Conservation (phyloP, 2,113 vertebrate species). For the Catharus bicknelli region DNA sequence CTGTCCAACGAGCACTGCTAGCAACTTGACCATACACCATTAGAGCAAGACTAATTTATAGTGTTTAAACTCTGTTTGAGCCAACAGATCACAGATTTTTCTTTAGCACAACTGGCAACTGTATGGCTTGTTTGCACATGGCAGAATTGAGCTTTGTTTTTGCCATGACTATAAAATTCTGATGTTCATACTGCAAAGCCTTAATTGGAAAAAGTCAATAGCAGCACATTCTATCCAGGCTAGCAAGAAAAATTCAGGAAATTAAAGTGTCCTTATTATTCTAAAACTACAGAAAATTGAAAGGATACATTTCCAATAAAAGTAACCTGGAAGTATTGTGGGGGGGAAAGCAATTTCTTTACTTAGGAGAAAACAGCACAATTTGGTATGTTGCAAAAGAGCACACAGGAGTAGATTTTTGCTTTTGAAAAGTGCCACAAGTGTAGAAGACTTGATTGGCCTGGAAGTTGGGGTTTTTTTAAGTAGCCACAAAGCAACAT, state of each 20-base stretch:
- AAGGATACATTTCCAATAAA: background rate
- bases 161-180: background rate
- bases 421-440: background rate
- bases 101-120: background rate
- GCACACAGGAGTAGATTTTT: background rate
- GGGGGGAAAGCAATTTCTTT: accelerated
- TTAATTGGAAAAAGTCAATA: background rate
- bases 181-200: background rate
- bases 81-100: background rate
- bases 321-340: accelerated
- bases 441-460: background rate
- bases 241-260: background rate
- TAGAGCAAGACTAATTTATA: background rate
- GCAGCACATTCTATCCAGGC: background rate
- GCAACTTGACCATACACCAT: background rate
- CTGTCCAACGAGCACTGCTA: background rate
- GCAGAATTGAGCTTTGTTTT: background rate
- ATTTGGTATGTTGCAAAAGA: background rate
- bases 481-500: background rate
- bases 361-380: background rate
- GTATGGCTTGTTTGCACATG: background rate
- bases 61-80: background rate
- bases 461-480: background rate
- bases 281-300: background rate
- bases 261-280: background rate